These are phyloP conservation scores for Drosophila paramelanica DNA, from an alignment of 2,888 invertebrate genomes.

Conservation along the genomic window DNA sequence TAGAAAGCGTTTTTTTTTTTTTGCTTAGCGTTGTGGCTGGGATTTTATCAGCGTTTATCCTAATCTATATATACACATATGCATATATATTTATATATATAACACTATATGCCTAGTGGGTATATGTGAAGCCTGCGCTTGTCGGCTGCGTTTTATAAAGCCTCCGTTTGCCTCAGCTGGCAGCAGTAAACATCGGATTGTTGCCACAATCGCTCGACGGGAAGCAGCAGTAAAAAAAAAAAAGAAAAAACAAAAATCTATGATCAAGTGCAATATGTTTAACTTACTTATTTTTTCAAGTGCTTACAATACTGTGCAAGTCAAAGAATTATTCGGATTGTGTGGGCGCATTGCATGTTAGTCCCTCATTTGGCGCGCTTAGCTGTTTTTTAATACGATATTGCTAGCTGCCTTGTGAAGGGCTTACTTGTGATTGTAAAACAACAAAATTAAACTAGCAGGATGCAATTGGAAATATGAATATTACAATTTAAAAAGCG, in stretches of 20 bases:
- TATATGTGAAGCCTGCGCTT: conserved; percentile 17
- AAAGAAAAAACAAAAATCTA: background rate
- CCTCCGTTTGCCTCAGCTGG: conserved; percentile 12
- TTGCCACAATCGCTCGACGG: conserved; percentile 28
- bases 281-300: background rate
- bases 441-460: conserved; percentile 46
- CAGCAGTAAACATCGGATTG: conserved; percentile 47
- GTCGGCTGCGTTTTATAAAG: conserved; percentile 43
- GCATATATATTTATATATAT: background rate
- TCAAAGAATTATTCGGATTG: background rate
- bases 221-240: conserved; percentile 4
- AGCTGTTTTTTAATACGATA: conserved; percentile 73
- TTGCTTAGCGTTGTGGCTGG: conserved; percentile 19
- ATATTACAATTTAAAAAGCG: background rate
- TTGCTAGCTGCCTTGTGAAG: conserved; percentile 85
- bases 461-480: background rate
- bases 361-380: conserved; percentile 84
- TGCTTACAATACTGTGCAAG: background rate
- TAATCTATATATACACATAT: conserved; percentile 34
- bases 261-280: background rate
- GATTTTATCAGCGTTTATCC: conserved; percentile 53
- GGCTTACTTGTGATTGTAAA: conserved; percentile 84
- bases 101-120: background rate
- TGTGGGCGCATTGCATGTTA: conserved; percentile 77
- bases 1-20: conserved; percentile 13